Evolutionary conservation across 2,797 vertebrate species (phyloP).

Genomic region (Pteronotus mesoamericanus): DNA sequence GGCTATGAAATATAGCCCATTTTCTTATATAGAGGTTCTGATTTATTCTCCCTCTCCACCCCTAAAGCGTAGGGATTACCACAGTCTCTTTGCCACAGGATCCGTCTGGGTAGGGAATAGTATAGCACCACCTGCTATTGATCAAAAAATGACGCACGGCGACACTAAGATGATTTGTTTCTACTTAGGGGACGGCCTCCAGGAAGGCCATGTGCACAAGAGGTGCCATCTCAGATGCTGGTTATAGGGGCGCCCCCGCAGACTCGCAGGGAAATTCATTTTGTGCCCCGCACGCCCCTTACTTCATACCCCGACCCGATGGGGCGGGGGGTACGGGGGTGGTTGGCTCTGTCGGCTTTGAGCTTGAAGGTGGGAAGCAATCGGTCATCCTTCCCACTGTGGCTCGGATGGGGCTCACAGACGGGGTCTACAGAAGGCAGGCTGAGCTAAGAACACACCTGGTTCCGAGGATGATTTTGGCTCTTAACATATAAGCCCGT

Average conservation of each 20-base stretch:
- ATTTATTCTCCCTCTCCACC: background rate
- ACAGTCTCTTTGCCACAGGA: background rate
- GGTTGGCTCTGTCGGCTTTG: background rate
- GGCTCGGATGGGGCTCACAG: background rate
- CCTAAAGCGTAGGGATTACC: background rate
- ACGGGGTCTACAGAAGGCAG: background rate
- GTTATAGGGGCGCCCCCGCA: no score
- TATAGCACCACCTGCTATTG: background rate
- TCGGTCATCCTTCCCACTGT: background rate
- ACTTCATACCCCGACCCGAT: background rate
- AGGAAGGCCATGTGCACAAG: background rate
- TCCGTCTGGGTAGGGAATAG: background rate
- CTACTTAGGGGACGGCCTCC: background rate
- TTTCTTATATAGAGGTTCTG: background rate
- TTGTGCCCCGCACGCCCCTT: background rate
- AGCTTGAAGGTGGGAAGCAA: background rate
- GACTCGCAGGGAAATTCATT: background rate
- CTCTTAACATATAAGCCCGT: background rate
- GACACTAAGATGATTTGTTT: background rate
- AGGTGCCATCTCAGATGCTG: accelerated
- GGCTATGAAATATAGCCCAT: background rate
- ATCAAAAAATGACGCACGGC: background rate
- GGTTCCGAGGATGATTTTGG: background rate
- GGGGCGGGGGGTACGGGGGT: background rate
- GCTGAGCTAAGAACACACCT: background rate